Base-by-base conservation (phyloP, 2,113 vertebrate species). In the Pao palembangensis region DNA sequence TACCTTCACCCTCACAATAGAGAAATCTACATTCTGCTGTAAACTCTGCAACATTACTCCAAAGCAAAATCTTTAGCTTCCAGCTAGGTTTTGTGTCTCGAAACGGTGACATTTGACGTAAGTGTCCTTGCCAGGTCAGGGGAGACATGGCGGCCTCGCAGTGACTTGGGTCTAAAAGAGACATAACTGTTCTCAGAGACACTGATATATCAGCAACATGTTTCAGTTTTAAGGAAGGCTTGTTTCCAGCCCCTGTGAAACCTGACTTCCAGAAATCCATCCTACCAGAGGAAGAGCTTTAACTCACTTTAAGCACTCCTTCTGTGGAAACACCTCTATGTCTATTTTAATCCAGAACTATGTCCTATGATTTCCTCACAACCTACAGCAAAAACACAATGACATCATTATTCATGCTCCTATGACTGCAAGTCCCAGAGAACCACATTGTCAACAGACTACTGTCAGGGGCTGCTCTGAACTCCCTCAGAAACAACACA, bases 61-160 rank as follows among this genome's bases (percentile, higher is more conserved):
- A 34, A 66, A 23, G 12, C 3, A 20, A 67, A 72, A 46, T 38
- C 21, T 60, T 18, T 20, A 6, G 16, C 53, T 8, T 65, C 16
- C n/a, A 10, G 34, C 42, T 25, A 8, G 38, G 11, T 50, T 28
- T 56, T 69, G 42, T 66, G 53, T 56, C 66, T 79, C 42, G 23
- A 38, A 66, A 58, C 51, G 49, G 54, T 75, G 74, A 74, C 64
- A 68, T 21, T 66, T 75, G 46, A 64, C 41, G 67, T 54, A 60
- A 57, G 48, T 64, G 59, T 58, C 46, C 62, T 79, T 75, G 73
- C 52, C 67, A 69, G 72, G 69, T 79, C 71, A 59, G 53, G 28
- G 47, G 59, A 67, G 53, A 21, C 58, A 44, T n/a, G 28, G 10
- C 49, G 14, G 59, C 66, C 21, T 75, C 25, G 25, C 12, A 47